These are phyloP conservation scores for Perccottus glenii DNA, from an alignment of 2,113 vertebrate species.

Conservation along the genomic window DNA sequence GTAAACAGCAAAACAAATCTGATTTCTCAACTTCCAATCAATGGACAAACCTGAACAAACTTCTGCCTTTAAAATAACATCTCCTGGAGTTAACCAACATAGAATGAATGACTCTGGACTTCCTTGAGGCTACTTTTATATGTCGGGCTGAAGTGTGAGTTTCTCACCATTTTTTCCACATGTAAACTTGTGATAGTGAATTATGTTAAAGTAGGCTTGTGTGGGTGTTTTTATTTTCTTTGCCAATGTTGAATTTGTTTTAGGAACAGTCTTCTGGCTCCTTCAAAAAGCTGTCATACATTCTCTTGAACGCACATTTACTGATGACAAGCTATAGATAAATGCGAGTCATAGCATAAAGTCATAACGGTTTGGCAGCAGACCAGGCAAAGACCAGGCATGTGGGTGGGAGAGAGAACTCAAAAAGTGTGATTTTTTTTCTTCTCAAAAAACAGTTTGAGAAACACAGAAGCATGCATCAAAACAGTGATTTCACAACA, in stretches of 20 bases:
- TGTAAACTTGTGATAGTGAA: slow-evolving; percentile 26
- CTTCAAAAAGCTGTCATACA: slow-evolving; percentile 31
- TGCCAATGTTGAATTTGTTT: slow-evolving; percentile 43
- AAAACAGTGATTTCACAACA: background rate
- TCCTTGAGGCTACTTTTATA: background rate
- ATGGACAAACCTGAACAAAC: background rate
- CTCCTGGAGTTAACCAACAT: background rate
- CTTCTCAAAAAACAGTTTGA: slow-evolving; percentile 6
- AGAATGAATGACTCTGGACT: slow-evolving; percentile 3
- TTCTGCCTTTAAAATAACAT: background rate
- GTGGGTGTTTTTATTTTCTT: slow-evolving; percentile 25
- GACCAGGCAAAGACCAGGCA: slow-evolving; percentile 13
- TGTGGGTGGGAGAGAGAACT: slow-evolving; percentile 14
- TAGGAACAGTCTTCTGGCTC: slow-evolving; percentile 15
- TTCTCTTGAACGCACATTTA: slow-evolving; percentile 13
- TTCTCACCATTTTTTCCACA: slow-evolving; percentile 46
- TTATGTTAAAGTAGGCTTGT: slow-evolving; percentile 27
- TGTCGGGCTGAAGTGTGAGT: slow-evolving; percentile 9
- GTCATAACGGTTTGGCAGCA: slow-evolving; percentile 6
- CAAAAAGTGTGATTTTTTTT: slow-evolving; percentile 4
- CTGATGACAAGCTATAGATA: slow-evolving; percentile 2
- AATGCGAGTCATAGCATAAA: slow-evolving; percentile 15
- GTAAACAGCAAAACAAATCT: background rate
- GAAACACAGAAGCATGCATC: background rate
- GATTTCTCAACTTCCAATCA: slow-evolving; percentile 9